phyloP scores from a whole-genome alignment of 1,140 invertebrate genomes.

The Leptinotarsa lineolata region DNA sequence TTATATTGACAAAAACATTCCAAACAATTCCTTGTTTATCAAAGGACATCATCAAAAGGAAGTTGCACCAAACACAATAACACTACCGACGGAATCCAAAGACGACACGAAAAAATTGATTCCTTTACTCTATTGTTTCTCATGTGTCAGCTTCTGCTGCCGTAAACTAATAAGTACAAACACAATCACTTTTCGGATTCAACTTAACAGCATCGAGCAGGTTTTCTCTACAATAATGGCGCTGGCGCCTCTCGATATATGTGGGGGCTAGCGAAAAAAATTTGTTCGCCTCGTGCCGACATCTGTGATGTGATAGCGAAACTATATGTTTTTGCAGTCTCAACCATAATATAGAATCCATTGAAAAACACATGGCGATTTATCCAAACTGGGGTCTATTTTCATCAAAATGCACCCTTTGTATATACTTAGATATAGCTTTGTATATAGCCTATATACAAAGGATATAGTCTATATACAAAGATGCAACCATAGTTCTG shows the following conservation, averaged over 20 bases:
- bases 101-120: constrained; percentile 1
- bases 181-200: background rate
- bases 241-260: constrained; percentile 32
- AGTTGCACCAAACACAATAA: constrained; percentile 19
- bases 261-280: constrained; percentile 17
- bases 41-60: constrained; percentile 33
- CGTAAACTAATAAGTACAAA: background rate
- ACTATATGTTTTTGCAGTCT: background rate
- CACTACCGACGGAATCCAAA: constrained; percentile 1
- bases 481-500: no score
- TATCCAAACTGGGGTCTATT: no score
- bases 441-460: no score
- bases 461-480: no score
- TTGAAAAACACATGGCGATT: no score
- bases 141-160: background rate
- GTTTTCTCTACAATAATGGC: constrained; percentile 37
- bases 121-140: background rate
- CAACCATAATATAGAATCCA: no score
- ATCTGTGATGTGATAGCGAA: background rate
- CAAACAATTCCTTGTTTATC: constrained; percentile 25
- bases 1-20: background rate
- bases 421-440: no score
- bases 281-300: background rate
- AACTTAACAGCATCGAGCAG: constrained; percentile 11
- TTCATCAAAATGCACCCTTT: no score